Percentiles rank a stretch among this genome's conserved stretches.
Evolutionary conservation across 2,797 vertebrate genomes (phyloP).

Genomic region (Denticeps clupeoides): DNA sequence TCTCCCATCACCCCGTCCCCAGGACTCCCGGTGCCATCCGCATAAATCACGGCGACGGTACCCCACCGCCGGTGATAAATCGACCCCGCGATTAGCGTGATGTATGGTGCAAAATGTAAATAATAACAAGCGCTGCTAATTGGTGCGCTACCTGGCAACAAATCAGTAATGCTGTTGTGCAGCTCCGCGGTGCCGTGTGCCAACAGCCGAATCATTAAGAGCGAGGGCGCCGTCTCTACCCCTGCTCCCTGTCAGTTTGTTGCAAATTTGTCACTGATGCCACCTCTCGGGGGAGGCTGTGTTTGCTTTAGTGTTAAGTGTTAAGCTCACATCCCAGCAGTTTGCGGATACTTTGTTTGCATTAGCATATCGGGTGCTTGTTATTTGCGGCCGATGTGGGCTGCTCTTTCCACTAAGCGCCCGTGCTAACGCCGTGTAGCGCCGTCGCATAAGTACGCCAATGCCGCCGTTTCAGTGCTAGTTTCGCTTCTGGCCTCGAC

Average conservation of each 20-base stretch:
- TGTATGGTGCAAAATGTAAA: constrained; percentile 87
- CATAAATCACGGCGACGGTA: constrained; percentile 76
- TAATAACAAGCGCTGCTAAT: constrained; percentile 81
- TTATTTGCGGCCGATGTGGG: background rate
- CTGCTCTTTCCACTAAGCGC: background rate
- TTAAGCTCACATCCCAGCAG: background rate
- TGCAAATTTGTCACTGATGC: constrained; percentile 6
- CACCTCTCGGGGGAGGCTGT: background rate
- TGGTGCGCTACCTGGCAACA: constrained; percentile 75
- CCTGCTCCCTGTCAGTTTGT: background rate
- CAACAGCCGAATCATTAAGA: constrained; percentile 53
- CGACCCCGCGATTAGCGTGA: constrained; percentile 75
- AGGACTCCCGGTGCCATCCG: constrained; percentile 69
- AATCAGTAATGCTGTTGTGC: constrained; percentile 52
- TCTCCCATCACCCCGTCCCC: constrained; percentile 67
- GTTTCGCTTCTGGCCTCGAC: no score
- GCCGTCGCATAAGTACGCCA: no score
- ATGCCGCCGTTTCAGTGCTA: no score
- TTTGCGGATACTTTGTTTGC: background rate
- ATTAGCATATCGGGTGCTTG: background rate
- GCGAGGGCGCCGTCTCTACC: constrained; percentile 31
- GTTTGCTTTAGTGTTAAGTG: background rate
- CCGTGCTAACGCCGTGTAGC: no score
- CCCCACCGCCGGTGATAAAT: constrained; percentile 78
- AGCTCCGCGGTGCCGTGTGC: constrained; percentile 35